Evolutionary conservation across 2,113 vertebrate species (phyloP).

Genomic region (Macrotus californicus): DNA sequence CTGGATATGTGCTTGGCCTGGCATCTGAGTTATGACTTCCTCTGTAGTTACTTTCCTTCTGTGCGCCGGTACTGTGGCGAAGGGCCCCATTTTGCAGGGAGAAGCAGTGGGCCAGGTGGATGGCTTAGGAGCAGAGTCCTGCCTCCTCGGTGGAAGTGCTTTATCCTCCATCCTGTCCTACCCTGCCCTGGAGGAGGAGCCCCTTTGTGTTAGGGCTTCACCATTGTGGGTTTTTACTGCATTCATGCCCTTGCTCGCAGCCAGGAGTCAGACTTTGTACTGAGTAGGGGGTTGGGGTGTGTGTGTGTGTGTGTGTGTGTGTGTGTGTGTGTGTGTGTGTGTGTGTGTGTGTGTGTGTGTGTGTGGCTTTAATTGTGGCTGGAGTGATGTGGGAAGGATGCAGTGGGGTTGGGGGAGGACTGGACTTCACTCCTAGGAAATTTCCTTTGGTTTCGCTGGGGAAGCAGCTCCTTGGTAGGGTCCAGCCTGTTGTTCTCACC

Average conservation of each 20-base stretch:
- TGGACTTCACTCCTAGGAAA: background rate
- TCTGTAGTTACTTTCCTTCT: background rate
- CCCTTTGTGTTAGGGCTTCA: accelerated
- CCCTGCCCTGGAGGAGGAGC: accelerated
- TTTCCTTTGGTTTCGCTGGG: background rate
- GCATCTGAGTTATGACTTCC: background rate
- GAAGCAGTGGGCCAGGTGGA: no score
- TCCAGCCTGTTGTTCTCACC: background rate
- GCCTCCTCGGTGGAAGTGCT: accelerated
- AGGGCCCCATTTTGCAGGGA: background rate
- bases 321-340: background rate
- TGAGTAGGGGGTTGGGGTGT: accelerated
- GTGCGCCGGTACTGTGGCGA: no score
- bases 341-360: background rate
- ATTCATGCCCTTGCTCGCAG: background rate
- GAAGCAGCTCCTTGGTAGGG: background rate
- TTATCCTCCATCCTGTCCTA: no score
- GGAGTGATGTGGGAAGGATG: background rate
- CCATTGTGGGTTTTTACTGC: accelerated
- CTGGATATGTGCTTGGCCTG: background rate
- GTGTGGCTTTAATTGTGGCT: background rate
- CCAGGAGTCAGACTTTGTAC: background rate
- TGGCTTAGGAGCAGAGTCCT: background rate
- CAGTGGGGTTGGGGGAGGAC: accelerated
- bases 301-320: background rate